Percentiles rank a stretch among this genome's conserved stretches.
Evolutionary conservation across 2,888 invertebrate genomes (phyloP).

Genomic region (Drosophila nigritarsus): DNA sequence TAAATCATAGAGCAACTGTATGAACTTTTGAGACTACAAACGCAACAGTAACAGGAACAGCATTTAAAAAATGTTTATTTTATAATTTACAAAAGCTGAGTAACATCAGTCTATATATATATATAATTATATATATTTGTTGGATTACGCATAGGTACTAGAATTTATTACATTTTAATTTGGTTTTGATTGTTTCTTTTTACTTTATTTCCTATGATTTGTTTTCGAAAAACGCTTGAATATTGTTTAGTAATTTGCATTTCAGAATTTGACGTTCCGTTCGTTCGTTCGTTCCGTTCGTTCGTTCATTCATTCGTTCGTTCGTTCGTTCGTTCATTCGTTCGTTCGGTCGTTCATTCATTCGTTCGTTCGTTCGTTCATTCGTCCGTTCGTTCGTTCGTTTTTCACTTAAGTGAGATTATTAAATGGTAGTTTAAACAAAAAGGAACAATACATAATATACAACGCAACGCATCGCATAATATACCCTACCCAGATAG

Average conservation of each 20-base stretch:
- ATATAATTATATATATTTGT: constrained; percentile 23
- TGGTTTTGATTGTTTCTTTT: constrained; percentile 40
- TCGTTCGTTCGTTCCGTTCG: too few species aligned
- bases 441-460: constrained; percentile 3
- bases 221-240: constrained; percentile 65
- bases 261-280: constrained; percentile 49
- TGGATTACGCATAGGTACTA: constrained; percentile 52
- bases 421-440: constrained; percentile 51
- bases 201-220: constrained; percentile 38
- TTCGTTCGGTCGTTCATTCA: too few species aligned
- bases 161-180: constrained; percentile 36
- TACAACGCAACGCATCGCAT: constrained; percentile 1
- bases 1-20: constrained; percentile 49
- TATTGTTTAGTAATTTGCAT: constrained; percentile 48
- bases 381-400: constrained; percentile 25
- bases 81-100: constrained; percentile 50
- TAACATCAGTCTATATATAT: constrained; percentile 13
- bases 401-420: constrained; percentile 75
- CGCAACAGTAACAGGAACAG: constrained; percentile 80
- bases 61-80: constrained; percentile 79
- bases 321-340: too few species aligned
- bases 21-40: constrained; percentile 78
- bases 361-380: too few species aligned
- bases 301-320: too few species aligned
- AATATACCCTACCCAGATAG: not conserved